These are phyloP conservation scores for Naso thynnoides DNA, from an alignment of 2,797 vertebrate genomes.

Conservation along the genomic window DNA sequence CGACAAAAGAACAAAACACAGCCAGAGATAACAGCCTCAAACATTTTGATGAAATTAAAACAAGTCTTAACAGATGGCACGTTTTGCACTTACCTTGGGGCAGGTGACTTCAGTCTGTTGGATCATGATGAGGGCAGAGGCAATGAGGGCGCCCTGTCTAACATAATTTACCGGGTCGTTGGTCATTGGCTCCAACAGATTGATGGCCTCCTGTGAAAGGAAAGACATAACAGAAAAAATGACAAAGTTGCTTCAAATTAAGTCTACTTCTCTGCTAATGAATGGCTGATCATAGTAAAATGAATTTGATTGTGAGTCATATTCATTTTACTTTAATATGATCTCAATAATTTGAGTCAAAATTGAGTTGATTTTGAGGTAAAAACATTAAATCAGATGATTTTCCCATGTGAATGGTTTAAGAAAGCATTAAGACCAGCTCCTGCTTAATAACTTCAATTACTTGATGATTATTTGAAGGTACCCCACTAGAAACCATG, in stretches of 20 bases:
- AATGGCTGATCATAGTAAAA: background rate
- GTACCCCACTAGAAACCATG: background rate
- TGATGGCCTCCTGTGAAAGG: conserved; percentile 93
- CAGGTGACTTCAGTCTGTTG: conserved; percentile 98
- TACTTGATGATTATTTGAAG: background rate
- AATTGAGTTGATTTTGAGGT: no score
- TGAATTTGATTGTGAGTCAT: no score
- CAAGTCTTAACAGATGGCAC: background rate
- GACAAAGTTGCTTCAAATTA: no score
- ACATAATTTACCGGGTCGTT: conserved; percentile 99
- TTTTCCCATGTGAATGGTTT: background rate
- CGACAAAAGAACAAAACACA: background rate
- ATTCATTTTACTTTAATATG: no score
- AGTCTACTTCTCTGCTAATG: background rate
- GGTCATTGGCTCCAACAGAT: conserved; percentile 98
- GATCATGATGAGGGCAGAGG: conserved; percentile 98
- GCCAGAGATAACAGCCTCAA: background rate
- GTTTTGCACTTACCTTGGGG: conserved; percentile 89
- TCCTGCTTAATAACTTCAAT: background rate
- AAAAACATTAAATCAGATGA: background rate
- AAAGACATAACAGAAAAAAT: no score
- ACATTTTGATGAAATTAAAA: background rate
- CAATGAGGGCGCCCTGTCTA: conserved; percentile 96
- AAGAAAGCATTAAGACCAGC: background rate
- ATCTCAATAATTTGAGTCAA: no score